A percentile compares a stretch with the other conserved stretches of the same genome.
Conservation (phyloP, 2,888 invertebrate species). For the Nebria brevicollis region DNA sequence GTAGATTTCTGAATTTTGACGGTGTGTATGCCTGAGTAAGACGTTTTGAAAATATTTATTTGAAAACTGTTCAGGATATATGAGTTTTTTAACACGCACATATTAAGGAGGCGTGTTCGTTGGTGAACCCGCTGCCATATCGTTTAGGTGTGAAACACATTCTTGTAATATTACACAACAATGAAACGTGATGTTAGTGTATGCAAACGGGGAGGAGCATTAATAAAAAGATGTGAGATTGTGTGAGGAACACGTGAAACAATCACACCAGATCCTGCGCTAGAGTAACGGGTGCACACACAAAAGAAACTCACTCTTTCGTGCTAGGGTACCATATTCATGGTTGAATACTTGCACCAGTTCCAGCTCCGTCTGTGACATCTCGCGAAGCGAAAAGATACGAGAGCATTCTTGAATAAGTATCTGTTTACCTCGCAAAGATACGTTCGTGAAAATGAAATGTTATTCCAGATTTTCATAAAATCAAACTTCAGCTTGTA, state of each 20-base stretch:
- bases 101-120: not conserved
- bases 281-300: not conserved
- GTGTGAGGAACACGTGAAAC: not conserved
- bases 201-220: not conserved
- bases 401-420: not conserved
- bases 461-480: not conserved
- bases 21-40: not conserved
- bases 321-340: not conserved
- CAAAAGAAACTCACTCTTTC: constrained; percentile 1
- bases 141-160: not conserved
- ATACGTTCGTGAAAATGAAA: constrained; percentile 1
- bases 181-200: not conserved
- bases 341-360: not conserved
- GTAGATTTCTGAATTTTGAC: no score
- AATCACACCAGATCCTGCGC: not conserved
- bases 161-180: not conserved
- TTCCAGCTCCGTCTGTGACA: not conserved
- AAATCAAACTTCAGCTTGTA: not conserved
- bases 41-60: not conserved
- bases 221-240: not conserved
- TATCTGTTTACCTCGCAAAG: not conserved
- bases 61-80: not conserved
- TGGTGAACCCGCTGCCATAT: not conserved
- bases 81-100: not conserved
- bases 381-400: not conserved